These are phyloP conservation scores for Tupaia chinensis DNA, from an alignment of 2,113 vertebrate genomes.

Conservation along the genomic window DNA sequence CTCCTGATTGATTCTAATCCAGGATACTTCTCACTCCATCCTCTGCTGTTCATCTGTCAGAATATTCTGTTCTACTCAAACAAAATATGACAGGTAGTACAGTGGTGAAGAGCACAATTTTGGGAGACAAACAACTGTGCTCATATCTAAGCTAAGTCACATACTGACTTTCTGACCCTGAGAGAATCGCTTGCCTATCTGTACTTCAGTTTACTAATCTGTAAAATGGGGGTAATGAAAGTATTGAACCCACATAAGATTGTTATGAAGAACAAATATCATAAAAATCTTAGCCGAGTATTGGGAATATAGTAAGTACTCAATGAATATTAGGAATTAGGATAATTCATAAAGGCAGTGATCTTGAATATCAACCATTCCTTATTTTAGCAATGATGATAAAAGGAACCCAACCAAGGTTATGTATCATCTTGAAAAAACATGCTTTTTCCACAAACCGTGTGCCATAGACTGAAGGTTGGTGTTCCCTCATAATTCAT, in stretches of 20 bases:
- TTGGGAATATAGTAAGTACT: not conserved
- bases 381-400: conserved; percentile 13
- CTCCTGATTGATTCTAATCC: not conserved
- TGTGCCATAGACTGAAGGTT: not conserved
- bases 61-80: not conserved
- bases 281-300: not conserved
- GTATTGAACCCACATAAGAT: not conserved
- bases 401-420: not conserved
- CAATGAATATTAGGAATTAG: not conserved
- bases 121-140: not conserved
- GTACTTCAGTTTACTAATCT: not conserved
- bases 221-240: not conserved
- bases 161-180: not conserved
- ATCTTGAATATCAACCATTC: not conserved
- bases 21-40: not conserved
- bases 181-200: not conserved
- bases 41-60: not conserved
- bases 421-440: not conserved
- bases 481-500: not conserved
- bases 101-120: not conserved
- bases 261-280: not conserved
- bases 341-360: not conserved
- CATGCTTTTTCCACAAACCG: not conserved
- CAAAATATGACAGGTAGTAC: no score
- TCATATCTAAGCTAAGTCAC: not conserved